A percentile compares a stretch with the other conserved stretches of the same genome.
phyloP scores from a whole-genome alignment of 2,888 invertebrate species.

The Sphecodes monilicornis region DNA sequence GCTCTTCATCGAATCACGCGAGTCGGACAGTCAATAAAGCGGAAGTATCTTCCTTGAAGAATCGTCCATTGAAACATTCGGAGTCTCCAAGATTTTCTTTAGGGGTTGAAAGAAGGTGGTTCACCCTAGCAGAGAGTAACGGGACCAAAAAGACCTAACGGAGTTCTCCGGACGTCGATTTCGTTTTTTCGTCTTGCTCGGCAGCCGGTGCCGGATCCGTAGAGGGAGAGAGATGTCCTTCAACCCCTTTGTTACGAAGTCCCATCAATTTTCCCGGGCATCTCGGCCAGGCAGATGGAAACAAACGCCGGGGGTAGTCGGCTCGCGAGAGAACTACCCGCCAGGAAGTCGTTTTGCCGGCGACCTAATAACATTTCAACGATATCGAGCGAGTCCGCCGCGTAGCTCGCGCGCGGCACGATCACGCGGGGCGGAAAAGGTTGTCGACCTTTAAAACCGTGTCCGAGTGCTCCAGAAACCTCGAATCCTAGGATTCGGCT shows the following conservation, averaged over 20 bases:
- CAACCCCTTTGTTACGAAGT: constrained; percentile 34
- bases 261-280: constrained; percentile 41
- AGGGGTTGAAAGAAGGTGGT: background rate
- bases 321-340: background rate
- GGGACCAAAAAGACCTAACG: background rate
- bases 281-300: constrained; percentile 6
- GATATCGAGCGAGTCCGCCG: constrained; percentile 70
- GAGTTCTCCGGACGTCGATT: background rate
- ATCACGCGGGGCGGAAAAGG: constrained; percentile 63
- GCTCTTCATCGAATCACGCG: background rate
- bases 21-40: too few species aligned
- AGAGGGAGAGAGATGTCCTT: background rate
- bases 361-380: constrained; percentile 71
- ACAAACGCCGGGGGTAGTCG: constrained; percentile 19
- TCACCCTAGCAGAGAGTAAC: background rate
- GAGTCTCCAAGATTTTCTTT: background rate
- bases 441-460: constrained; percentile 69
- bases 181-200: background rate
- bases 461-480: constrained; percentile 73
- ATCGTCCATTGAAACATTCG: background rate
- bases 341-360: constrained; percentile 60
- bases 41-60: background rate
- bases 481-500: constrained; percentile 47
- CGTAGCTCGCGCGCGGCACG: constrained; percentile 42
- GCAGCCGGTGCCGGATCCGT: background rate